phyloP scores from a whole-genome alignment of 2,797 vertebrate genomes.

The Peromyscus eremicus region DNA sequence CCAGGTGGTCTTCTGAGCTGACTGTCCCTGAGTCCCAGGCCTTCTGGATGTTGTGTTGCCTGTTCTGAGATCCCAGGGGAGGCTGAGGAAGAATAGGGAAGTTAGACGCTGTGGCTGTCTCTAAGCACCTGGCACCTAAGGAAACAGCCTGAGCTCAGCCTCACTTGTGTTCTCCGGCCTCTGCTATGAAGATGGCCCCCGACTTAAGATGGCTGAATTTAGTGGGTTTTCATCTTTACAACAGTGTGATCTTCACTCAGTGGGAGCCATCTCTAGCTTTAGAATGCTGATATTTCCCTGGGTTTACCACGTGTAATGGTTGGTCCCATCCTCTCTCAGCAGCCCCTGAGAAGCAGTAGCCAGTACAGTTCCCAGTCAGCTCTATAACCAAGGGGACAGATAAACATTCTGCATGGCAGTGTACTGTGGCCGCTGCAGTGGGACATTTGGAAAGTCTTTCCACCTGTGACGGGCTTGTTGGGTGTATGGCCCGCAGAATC shows the following conservation, averaged over 20 bases:
- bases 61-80: not conserved
- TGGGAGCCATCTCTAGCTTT: too few relatives aligned
- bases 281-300: not conserved
- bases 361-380: not conserved
- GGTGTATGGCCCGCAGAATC: not conserved
- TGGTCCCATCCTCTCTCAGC: too few relatives aligned
- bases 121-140: rapidly evolving
- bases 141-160: not conserved
- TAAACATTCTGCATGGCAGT: not conserved
- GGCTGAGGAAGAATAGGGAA: not conserved
- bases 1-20: not conserved
- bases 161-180: not conserved
- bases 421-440: too few relatives aligned
- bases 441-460: not conserved
- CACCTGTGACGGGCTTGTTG: too few relatives aligned
- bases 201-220: not conserved
- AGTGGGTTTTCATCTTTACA: too few relatives aligned
- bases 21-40: not conserved
- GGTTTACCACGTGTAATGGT: not conserved
- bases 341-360: not conserved
- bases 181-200: too few relatives aligned
- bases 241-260: too few relatives aligned
- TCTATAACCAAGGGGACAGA: too few relatives aligned
- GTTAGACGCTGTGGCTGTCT: rapidly evolving
- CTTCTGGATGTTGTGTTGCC: rapidly evolving